Evolutionary conservation across 2,113 vertebrate genomes (phyloP), one percentile per base, ranked within the genome.

Genomic region (Lasiurus cinereus): DNA sequence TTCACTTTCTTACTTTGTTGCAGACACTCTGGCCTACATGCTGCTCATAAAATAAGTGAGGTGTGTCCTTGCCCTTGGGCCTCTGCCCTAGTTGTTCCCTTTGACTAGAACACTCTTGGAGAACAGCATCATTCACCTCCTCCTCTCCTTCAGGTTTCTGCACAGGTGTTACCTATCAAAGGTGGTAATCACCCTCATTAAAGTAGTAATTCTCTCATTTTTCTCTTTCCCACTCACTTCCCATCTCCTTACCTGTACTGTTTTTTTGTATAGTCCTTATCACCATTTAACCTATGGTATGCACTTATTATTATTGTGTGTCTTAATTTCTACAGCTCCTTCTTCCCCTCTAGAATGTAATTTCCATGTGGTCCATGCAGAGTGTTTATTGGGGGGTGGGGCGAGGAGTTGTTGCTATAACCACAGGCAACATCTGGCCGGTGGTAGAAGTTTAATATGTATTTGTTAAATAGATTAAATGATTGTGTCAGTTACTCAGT

Each of bases 391-490:
- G 15, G 33, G 8, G 43, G 29, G 3, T 6, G 22, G 3, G 29
- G 31, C 3, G 8, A 1, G 46, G 82, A 14, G 87, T 72, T 78
- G 9, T 79, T 77, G 62, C 15, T 90, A 1, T 91, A 66, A 18
- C 16, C 21, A 22, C 69, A 79, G n/a, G 91, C 77, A 77, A 67
- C 18, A 13, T n/a, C 46, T 82, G 27, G 39, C 59, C 5, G 14
- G 12, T 33, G 1, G 48, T 29, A 85, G 36, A 79, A 11, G 7
- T 77, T 46, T 73, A 46, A 82, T 29, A 82, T 83, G n/a, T 83
- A 50, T 19, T 29, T 84, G 59, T 72, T 80, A 86, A 72, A 77
- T 24, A 59, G 33, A 79, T 90, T n/a, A n/a, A 91, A 85, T 66
- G 12, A 88, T 64, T 19, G 64, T 54, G 21, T 16, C 48, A 46